Evolutionary conservation across 2,113 vertebrate species (phyloP).

Genomic region (Dipodomys spectabilis): DNA sequence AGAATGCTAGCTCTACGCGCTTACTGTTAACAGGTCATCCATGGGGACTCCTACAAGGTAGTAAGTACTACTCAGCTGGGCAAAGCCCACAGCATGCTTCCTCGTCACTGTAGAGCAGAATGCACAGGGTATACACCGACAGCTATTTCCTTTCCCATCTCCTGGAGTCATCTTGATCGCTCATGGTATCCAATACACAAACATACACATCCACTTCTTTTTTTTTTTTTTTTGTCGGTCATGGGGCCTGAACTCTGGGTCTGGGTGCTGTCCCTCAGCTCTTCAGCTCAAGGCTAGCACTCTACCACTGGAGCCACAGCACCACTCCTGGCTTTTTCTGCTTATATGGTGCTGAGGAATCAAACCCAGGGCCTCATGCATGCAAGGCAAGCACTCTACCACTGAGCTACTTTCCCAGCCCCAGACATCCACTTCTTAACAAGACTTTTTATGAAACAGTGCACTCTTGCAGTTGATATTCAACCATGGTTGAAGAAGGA

Average conservation of each 20-base stretch:
- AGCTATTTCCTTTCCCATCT: background rate
- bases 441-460: too few species aligned
- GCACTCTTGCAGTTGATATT: background rate
- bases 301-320: too few species aligned
- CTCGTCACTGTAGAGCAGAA: background rate
- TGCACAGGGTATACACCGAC: background rate
- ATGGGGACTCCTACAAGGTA: fast-evolving
- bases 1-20: background rate
- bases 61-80: fast-evolving
- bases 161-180: background rate
- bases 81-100: fast-evolving
- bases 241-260: too few species aligned
- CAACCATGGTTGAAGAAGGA: background rate
- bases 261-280: too few species aligned
- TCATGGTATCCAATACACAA: background rate
- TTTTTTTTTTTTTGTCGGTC: too few species aligned
- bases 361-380: too few species aligned
- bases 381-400: too few species aligned
- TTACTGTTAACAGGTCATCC: background rate
- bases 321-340: too few species aligned
- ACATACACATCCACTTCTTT: background rate
- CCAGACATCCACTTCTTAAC: too few species aligned
- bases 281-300: too few species aligned
- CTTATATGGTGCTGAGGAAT: too few species aligned
- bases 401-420: too few species aligned